Evolutionary conservation across 2,888 invertebrate genomes (phyloP).

Genomic region (Perithous albicinctus): DNA sequence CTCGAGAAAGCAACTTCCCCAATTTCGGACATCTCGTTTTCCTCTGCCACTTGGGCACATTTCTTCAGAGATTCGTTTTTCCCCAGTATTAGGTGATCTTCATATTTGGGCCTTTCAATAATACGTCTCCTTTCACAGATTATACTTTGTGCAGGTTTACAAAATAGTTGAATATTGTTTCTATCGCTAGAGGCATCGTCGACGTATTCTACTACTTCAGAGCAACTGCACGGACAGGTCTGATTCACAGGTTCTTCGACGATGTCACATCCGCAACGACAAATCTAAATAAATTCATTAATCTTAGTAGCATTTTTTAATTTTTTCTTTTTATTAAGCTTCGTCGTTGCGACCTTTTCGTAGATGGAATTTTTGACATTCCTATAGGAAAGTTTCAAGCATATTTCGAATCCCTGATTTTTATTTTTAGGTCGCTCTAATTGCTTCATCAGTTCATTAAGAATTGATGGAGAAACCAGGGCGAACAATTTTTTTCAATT

Average conservation of each 20-base stretch:
- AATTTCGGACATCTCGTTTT: background rate
- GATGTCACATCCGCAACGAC: conserved; percentile 66
- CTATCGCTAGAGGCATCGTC: background rate
- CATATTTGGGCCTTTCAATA: conserved; percentile 50
- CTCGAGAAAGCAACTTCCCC: background rate
- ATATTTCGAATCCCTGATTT: too few species aligned
- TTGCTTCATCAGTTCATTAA: too few species aligned
- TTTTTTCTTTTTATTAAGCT: too few species aligned
- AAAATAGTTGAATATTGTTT: background rate
- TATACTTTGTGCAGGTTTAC: background rate
- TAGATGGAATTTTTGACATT: too few species aligned
- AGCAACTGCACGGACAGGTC: background rate
- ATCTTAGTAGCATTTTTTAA: too few species aligned
- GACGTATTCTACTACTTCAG: background rate
- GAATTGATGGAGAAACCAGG: too few species aligned
- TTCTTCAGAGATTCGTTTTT: conserved; percentile 1
- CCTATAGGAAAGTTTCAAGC: too few species aligned
- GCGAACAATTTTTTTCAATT: too few species aligned
- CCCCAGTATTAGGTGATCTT: background rate
- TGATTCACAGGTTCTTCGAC: background rate
- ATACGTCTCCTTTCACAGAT: background rate
- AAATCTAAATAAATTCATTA: conserved; percentile 17
- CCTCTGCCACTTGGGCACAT: conserved; percentile 62
- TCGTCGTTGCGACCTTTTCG: too few species aligned
- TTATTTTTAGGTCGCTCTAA: too few species aligned